Base-by-base conservation (phyloP, 2,888 invertebrate genomes). In the Melikaiella ostensackeni region DNA sequence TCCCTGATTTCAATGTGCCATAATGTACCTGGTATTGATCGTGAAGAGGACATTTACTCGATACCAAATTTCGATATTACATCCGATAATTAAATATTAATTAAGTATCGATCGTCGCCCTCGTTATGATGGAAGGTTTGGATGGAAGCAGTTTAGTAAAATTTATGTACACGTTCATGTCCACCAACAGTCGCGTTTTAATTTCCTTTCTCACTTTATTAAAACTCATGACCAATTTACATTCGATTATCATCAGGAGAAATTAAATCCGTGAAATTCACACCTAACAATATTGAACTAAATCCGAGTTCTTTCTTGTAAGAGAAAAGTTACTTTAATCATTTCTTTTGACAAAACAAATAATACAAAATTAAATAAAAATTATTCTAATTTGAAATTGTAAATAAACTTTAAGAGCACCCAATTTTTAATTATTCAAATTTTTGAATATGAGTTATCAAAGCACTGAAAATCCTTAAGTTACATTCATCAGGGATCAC, bases 21-120 rank as follows among this genome's bases (percentile, higher is more conserved):
- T 50, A 50, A n/a, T 7, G 8, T 50, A 50, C 50, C 7, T n/a
- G n/a, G n/a, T 50, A 50, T 50, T 50, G 38, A 38, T 50, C 50
- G 50, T n/a, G 8, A n/a, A 50, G 19, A 50, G 38, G 13, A 38
- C 5, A 24, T 24, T 21, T 46, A 27, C 11, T 50, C 27, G 30
- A 30, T 42, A 70, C 9, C 24, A n/a, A 1, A 7, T 50, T 70
- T 16, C 30, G 46, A 70, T 46, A 70, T 70, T 19, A n/a, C 30
- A 70, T 19, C 11, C 30, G 5, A 70, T 50, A 46, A 46, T 70
- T 66, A 66, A 27, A 66, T 66, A 66, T 27, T 46, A 50, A 70
- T 50, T 46, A 30, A 70, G 19, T 70, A 70, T 70, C 46, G 70
- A 70, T 70, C 30, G n/a, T 27, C 19, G 11, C 8, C 21, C 42